Base-by-base conservation (phyloP, 2,113 vertebrate genomes). In the Halichoeres trimaculatus region DNA sequence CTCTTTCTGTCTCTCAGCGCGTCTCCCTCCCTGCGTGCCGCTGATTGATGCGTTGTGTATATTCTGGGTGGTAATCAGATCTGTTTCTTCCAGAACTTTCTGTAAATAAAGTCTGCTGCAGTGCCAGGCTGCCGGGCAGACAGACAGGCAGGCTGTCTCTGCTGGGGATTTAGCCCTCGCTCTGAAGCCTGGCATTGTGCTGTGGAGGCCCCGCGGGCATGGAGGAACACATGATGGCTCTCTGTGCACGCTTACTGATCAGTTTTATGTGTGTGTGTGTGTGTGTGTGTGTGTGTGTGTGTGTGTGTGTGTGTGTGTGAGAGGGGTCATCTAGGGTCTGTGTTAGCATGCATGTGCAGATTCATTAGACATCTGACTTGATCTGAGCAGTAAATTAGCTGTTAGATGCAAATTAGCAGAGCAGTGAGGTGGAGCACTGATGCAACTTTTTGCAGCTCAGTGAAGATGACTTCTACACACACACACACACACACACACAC, bases 1-100 rank as follows among this genome's bases (percentile, higher is more conserved):
- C 61, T 58, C 48, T 70, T 51, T 70, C 70, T 47, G 23, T 55
- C 76, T 74, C 50, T 63, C 70, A 69, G 69, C 70, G 71, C 70
- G 70, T 53, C 78, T 51, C 53, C 51, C 74, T 53, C 20, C 34
- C 59, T 40, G 55, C 80, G 55, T 38, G 58, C 53, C 30, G 66
- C 58, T 91, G 89, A 92, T 89, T 76, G 90, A 91, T 90, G 90
- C 34, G 12, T 88, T 91, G 91, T 90, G 66, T 92, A 90, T 86
- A 88, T 87, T 83, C 77, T 59, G 60, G 1, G 60, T 20, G 64
- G 89, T 91, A 90, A 92, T 86, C 83, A 68, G 85, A 91, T 83
- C 84, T 79, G 56, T 80, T 64, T 85, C 85, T 84, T 87, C 88
- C 84, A 90, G 84, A 71, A 78, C 65, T 81, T 84, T 76, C 76